Conservation (phyloP, 2,888 invertebrate species). For the Colletes collaris region DNA sequence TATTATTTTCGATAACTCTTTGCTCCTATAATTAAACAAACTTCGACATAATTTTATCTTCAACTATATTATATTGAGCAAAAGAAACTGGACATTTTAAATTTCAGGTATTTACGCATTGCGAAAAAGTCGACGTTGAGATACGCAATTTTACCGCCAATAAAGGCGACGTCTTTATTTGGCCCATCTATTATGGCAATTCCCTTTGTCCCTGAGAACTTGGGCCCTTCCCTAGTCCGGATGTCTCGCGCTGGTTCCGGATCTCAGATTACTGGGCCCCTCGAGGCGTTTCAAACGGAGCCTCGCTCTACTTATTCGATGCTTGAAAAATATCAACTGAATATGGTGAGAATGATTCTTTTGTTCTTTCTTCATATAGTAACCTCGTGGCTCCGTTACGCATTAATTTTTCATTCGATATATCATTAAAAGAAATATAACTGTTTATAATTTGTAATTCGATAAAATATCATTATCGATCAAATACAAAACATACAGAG, state of each 20-base stretch:
- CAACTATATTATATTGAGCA: no score
- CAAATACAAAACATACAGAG: neutral
- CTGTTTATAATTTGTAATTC: neutral
- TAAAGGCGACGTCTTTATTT: slow-evolving; percentile 28
- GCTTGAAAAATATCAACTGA: slow-evolving; percentile 66
- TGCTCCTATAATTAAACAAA: no score
- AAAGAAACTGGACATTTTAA: no score
- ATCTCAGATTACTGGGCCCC: slow-evolving; percentile 69
- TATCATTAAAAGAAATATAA: slow-evolving; percentile 1
- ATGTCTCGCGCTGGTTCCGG: slow-evolving; percentile 69
- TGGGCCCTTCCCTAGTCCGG: slow-evolving; percentile 61
- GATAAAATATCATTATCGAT: neutral
- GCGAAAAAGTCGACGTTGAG: slow-evolving; percentile 20
- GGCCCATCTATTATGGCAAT: slow-evolving; percentile 62
- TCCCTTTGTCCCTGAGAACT: slow-evolving; percentile 69
- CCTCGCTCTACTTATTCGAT: slow-evolving; percentile 67
- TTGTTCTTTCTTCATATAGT: slow-evolving; percentile 52
- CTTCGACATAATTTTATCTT: no score
- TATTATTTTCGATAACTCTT: no score
- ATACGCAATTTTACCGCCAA: neutral
- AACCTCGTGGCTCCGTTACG: slow-evolving; percentile 30
- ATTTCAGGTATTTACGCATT: slow-evolving; percentile 1
- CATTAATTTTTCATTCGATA: slow-evolving; percentile 38
- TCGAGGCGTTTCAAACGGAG: slow-evolving; percentile 64
- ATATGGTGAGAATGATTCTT: slow-evolving; percentile 47